phyloP scores from a whole-genome alignment of 1,140 invertebrate genomes.

The Drosophila saltans region DNA sequence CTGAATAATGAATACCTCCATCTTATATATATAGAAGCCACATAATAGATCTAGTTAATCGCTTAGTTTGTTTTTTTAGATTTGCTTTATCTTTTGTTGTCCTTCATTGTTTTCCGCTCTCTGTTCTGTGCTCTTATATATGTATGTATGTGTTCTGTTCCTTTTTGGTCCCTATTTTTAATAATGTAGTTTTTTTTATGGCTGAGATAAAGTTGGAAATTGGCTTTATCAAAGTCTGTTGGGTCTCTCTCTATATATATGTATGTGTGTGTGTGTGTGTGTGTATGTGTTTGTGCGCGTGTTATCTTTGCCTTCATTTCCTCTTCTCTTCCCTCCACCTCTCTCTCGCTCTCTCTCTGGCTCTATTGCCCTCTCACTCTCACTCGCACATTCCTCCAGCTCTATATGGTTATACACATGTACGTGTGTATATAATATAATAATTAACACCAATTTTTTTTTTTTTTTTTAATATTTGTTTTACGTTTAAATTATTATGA shows the following conservation, averaged over 20 bases:
- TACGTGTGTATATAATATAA: slow-evolving; percentile 6
- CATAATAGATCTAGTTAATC: no score
- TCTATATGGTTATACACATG: neutral
- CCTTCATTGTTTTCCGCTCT: neutral
- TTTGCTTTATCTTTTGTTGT: neutral
- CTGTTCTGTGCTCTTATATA: neutral
- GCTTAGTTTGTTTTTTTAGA: neutral
- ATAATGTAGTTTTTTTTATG: slow-evolving; percentile 17
- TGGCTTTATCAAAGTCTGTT: slow-evolving; percentile 43
- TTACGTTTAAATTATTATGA: slow-evolving; percentile 18
- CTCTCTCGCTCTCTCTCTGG: slow-evolving; percentile 1
- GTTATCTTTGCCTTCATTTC: slow-evolving; percentile 40
- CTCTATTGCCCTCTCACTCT: neutral
- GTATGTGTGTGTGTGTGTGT: slow-evolving; percentile 19
- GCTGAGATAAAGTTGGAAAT: slow-evolving; percentile 38
- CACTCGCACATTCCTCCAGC: neutral
- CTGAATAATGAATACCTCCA: no score
- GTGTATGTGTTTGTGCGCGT: slow-evolving; percentile 22
- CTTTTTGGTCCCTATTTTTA: slow-evolving; percentile 8
- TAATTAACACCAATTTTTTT: neutral
- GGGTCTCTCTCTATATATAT: neutral
- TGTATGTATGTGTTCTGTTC: neutral
- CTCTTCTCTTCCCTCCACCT: neutral
- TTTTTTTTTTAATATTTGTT: slow-evolving; percentile 1
- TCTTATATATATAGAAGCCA: no score